Conservation (phyloP, 2,113 vertebrate genomes). For the Zosterops hypoxanthus region DNA sequence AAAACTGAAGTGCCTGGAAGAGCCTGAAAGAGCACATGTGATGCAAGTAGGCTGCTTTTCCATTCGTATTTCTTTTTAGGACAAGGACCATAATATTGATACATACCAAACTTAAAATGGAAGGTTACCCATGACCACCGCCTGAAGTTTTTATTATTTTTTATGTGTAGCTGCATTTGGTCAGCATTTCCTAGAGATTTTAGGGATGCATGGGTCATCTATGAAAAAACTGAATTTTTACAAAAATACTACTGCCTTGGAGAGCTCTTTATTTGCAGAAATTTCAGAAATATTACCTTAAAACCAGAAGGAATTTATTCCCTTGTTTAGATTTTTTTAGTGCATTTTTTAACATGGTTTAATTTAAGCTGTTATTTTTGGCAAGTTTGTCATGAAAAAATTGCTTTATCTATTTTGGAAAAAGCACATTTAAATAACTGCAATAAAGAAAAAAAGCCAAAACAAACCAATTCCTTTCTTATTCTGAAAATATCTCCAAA, state of each 20-base stretch:
- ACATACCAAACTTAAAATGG: not conserved
- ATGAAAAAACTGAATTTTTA: not conserved
- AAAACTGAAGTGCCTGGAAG: not conserved
- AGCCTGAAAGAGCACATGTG: not conserved
- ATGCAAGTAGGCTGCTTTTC: not conserved
- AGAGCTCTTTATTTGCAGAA: not conserved
- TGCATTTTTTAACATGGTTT: not conserved
- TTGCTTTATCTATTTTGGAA: not conserved
- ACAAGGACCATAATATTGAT: not conserved
- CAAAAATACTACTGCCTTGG: not conserved
- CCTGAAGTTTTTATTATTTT: not conserved
- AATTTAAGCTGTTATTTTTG: not conserved
- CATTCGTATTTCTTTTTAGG: constrained; percentile 8
- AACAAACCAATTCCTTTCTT: not conserved
- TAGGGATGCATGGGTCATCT: not conserved
- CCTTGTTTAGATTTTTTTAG: not conserved
- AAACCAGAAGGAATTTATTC: not conserved
- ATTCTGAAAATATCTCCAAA: not conserved
- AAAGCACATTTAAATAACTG: not conserved
- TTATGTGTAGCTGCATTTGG: not conserved
- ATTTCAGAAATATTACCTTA: not conserved
- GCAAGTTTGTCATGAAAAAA: not conserved
- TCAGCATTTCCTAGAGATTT: not conserved
- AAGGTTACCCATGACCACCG: not conserved
- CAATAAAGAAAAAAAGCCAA: not conserved